Evolutionary conservation across 2,113 vertebrate species (phyloP).

Genomic region (Bambusicola thoracicus): DNA sequence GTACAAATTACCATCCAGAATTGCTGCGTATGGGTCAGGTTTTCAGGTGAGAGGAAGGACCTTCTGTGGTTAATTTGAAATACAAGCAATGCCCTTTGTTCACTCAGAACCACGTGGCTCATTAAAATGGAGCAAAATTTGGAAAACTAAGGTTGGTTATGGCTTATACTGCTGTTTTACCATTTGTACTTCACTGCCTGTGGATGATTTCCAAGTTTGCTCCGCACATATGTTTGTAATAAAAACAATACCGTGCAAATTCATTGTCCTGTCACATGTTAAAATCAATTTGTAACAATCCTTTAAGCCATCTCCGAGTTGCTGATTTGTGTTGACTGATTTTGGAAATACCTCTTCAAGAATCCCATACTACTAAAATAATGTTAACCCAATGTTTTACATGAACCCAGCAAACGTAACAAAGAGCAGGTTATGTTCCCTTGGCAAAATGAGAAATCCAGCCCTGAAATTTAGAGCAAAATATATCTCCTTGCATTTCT

Average conservation of each 20-base stretch:
- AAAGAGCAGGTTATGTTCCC: background rate
- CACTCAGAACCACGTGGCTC: background rate
- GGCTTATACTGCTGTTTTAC: background rate
- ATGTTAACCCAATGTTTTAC: background rate
- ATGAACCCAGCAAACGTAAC: background rate
- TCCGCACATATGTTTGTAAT: background rate
- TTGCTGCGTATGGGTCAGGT: background rate
- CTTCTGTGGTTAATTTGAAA: conserved; percentile 32
- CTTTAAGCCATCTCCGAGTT: background rate
- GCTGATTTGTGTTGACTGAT: background rate
- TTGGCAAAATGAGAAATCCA: background rate
- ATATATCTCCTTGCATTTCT: background rate
- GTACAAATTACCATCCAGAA: conserved; percentile 65
- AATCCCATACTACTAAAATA: background rate
- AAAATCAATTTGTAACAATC: background rate
- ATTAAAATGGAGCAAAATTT: background rate
- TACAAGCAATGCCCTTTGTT: background rate
- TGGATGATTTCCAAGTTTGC: background rate
- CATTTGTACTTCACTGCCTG: background rate
- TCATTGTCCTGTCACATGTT: background rate
- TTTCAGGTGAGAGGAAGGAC: conserved; percentile 44
- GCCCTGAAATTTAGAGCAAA: background rate
- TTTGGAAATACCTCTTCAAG: background rate
- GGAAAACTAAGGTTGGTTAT: background rate
- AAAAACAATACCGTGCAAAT: background rate